A percentile compares a stretch with the other conserved stretches of the same genome.
phyloP scores from a whole-genome alignment of 2,797 vertebrate genomes.

The Sus cebifrons region DNA sequence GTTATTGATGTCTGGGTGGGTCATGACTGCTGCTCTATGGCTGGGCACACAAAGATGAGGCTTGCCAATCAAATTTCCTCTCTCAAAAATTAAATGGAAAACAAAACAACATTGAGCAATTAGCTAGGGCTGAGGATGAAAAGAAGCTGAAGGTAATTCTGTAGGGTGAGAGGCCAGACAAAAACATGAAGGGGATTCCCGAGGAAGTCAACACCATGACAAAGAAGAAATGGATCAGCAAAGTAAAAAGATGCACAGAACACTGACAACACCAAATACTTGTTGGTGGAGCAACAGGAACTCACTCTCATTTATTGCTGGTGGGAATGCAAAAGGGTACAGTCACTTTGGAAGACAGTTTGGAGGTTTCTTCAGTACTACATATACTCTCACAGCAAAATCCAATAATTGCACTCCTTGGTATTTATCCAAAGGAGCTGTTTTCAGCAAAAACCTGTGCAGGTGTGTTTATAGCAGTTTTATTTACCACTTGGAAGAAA shows the following conservation, averaged over 20 bases:
- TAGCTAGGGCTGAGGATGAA: background rate
- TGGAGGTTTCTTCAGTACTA: background rate
- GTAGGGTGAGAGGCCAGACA: background rate
- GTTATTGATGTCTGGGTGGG: background rate
- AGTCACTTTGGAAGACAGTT: background rate
- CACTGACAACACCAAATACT: background rate
- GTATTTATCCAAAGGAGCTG: background rate
- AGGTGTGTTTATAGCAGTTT: background rate
- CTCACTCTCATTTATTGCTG: background rate
- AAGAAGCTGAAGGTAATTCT: conserved; percentile 4
- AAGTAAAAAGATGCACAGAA: background rate
- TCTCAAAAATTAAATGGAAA: conserved; percentile 27
- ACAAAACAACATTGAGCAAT: conserved; percentile 14
- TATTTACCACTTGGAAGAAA: background rate
- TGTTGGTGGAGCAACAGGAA: background rate
- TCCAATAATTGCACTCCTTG: background rate
- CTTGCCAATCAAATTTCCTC: background rate
- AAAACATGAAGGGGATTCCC: conserved; percentile 6
- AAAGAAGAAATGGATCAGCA: background rate
- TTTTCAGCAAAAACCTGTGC: background rate
- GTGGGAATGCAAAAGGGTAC: background rate
- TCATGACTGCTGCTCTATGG: background rate
- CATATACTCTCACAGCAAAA: background rate
- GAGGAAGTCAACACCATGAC: background rate
- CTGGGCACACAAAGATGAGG: background rate